Conservation (phyloP, 2,113 vertebrate genomes). For the Leucoraja erinaceus region DNA sequence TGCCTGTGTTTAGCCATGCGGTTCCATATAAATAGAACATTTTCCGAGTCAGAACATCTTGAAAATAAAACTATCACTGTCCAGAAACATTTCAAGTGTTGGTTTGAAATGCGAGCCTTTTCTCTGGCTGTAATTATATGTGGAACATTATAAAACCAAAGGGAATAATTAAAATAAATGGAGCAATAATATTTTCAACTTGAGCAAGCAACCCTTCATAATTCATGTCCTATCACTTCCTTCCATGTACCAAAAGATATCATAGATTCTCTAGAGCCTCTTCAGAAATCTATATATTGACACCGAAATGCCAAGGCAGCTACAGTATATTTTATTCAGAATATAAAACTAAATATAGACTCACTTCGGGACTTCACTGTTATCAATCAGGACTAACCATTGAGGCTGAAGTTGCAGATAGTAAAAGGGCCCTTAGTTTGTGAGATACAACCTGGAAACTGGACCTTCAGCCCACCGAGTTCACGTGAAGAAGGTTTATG, state of each 20-base stretch:
- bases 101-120: not conserved
- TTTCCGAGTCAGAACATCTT: not conserved
- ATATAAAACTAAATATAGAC: not conserved
- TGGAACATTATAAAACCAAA: not conserved
- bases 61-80: not conserved
- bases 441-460: too few species aligned
- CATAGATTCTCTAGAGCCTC: not conserved
- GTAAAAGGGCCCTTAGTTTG: too few species aligned
- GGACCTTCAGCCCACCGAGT: too few species aligned
- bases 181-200: not conserved
- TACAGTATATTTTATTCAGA: not conserved
- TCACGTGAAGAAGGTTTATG: too few species aligned
- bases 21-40: not conserved
- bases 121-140: not conserved
- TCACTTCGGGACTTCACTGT: not conserved
- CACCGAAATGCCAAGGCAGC: not conserved
- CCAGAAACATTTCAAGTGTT: not conserved
- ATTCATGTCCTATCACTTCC: not conserved
- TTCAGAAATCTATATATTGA: not conserved
- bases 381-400: not conserved
- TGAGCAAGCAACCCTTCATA: not conserved
- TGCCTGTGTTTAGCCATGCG: not conserved
- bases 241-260: not conserved
- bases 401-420: not conserved
- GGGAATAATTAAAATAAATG: slow-evolving; percentile 11